Conservation (phyloP, 1,140 invertebrate species). For the Tetramorium alpestre region DNA sequence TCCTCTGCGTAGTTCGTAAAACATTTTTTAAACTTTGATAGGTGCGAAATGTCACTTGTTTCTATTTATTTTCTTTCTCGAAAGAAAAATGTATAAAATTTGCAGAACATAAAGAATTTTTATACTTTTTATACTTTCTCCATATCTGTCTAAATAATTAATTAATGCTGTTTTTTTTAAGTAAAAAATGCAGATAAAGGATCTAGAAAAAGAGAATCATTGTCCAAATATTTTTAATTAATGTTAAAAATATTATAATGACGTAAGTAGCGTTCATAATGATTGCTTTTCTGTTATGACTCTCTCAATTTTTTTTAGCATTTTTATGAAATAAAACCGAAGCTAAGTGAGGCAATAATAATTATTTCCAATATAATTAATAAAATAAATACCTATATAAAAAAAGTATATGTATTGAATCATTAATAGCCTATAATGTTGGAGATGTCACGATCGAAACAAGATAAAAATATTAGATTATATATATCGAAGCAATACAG, state of each 20-base stretch:
- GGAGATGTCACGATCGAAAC: not conserved
- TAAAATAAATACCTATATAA: not conserved
- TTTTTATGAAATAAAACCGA: not conserved
- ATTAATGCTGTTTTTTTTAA: not conserved
- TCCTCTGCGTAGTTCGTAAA: not conserved
- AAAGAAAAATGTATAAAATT: not conserved
- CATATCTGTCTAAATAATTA: not conserved
- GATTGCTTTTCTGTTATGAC: not conserved
- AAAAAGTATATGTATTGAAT: not conserved
- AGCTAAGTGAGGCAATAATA: not conserved
- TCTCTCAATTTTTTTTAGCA: not conserved
- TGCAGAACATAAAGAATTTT: not conserved
- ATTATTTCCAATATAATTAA: not conserved
- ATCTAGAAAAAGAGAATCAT: not conserved
- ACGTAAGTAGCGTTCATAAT: not conserved
- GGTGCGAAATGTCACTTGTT: constrained; percentile 6
- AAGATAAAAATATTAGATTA: constrained; percentile 28
- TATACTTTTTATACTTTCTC: not conserved
- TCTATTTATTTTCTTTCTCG: not conserved
- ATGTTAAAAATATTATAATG: not conserved
- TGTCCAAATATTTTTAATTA: not conserved
- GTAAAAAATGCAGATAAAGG: not conserved
- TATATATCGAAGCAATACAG: not conserved
- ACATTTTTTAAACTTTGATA: constrained; percentile 22
- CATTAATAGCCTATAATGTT: not conserved